Base-by-base conservation (phyloP, 1,140 invertebrate genomes). In the Sycobia sp. region DNA sequence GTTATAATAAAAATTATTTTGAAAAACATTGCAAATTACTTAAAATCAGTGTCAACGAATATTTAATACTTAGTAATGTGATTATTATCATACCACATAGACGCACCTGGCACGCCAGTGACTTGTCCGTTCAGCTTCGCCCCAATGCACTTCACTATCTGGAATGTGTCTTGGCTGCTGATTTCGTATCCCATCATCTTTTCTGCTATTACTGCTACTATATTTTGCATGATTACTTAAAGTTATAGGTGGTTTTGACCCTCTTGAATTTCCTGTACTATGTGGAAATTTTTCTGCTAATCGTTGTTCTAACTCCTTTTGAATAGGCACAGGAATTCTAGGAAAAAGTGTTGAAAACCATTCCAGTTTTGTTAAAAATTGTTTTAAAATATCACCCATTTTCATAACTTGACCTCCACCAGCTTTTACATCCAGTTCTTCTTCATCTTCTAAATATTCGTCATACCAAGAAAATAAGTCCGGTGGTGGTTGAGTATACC, bases 311-410 rank as follows among this genome's bases (percentile, higher is more conserved):
- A 94, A 86, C 76, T 90, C 89, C 76, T 93, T 96, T 82, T 99
- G 96, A 70, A 99, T 97, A 14, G 97, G 97, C 34, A 99, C 97
- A n/a, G 98, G 97, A 80, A 99, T 99, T 66, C 98, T 86, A 1
- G 98, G 98, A 78, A 99, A 99, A 13, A 99, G 83, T 7, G 97
- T 99, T 3, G 94, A 95, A 83, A 97, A 99, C 95, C 95, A 97
- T 72, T 99, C 97, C 43, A 99, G 81, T 79, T 99, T 98, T 25
- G 94, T 92, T 16, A 99, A 84, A 86, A 96, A 96, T 73, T 95
- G 93, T 44, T 95, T 87, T 1, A 96, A 84, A 82, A 99, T 91
- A 71, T 96, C 90, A 1, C 98, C 97, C 59, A 99, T 96, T 25
- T 92, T 94, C 84, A 97, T 95, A 1, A 87, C 82, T 79, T 96